Evolutionary conservation across 1,140 invertebrate species (phyloP), one percentile per base, ranked within the genome.

Genomic region (Drosophila lacertosa): DNA sequence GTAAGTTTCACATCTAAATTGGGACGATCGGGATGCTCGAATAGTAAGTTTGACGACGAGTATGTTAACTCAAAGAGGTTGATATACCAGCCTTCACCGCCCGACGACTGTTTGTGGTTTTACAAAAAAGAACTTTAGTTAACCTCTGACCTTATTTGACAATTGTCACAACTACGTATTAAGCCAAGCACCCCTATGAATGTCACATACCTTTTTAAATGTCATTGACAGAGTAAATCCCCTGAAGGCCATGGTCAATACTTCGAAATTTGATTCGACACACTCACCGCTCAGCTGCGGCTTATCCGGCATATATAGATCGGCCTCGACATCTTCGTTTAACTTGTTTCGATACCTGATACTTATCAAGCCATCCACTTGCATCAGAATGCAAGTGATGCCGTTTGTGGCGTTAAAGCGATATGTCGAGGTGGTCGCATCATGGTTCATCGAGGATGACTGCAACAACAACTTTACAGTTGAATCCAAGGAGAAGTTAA

Each of bases 1-100:
- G 92, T 94, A 33, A 96, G 77, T 50, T 93, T 93, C 4, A 93
- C 92, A 18, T 90, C 81, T 7, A 93, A 62, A 0, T 91, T 91
- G 24, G 92, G 92, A 48, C 92, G 92, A 72, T 92, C 90, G 6
- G 93, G 92, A 70, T 93, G 93, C 63, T 93, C 93, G 26, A 93
- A 90, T 6, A 93, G 82, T 16, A 91, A 54, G 24, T 93, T 93
- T 22, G 92, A 92, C 2, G 93, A 93, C 70, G 93, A 93, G 89
- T 94, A 93, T 3, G 90, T 93, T 47, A 97, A 90, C 80, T 95
- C 94, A 37, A 97, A 93, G 71, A 94, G 94, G 58, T 94, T 94
- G 3, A 96, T 94, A 80, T 97, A 97, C 96, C 96, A 97, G 69
- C 95, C 93, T 89, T 97, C 96, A 4, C 96, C 96, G 10, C 96